Evolutionary conservation across 53 echinoderm and acorn worm genomes (phyloP), one percentile per base, ranked within the genome.

Genomic region (Holothuria leucospilota): DNA sequence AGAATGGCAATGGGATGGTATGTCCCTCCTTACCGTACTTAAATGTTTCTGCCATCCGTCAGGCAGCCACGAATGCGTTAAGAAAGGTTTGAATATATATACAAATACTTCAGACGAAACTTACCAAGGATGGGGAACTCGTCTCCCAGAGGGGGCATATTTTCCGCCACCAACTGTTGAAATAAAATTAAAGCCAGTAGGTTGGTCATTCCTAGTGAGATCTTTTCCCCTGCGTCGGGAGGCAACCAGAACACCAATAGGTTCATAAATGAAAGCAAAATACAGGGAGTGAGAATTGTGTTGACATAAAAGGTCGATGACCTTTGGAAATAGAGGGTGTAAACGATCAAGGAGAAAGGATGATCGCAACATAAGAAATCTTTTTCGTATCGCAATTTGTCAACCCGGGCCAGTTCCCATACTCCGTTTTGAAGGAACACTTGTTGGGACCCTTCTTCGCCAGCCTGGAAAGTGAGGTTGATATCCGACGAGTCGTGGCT

Each of bases 221-320:
- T 91, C 68, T 93, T 90, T 82, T 95, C 95, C 24, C 95, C 95
- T 6, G 93, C 87, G 58, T 91, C 91, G 15, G 95, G 89, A 13
- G 95, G 95, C 34, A 95, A 66, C 29, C 82, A 87, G 67, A 93
- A 95, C 10, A 95, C 95, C n/a, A 89, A 58, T 68, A 93, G 84
- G 38, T 92, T 91, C 75, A 93, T 86, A 59, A 91, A 78, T 18
- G 91, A 82, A 16, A 95, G 91, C 6, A 95, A 82, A 15, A 89
- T 62, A 29, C 91, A 93, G 12, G 95, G 95, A 6, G 93, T 68
- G 10, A 95, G 51, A 40, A 95, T 95, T 81, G 86, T 95, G 53
- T 90, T 88, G 65, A 95, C 68, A 58, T 95, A 95, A 84, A 89
- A 90, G 20, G 79, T 74, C 39, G 89, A 93, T 7, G 89, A 85